A percentile compares a stretch with the other conserved stretches of the same genome.
These are phyloP conservation scores for Peromyscus attwateri DNA, from an alignment of 2,797 vertebrate genomes.

Conservation along the genomic window DNA sequence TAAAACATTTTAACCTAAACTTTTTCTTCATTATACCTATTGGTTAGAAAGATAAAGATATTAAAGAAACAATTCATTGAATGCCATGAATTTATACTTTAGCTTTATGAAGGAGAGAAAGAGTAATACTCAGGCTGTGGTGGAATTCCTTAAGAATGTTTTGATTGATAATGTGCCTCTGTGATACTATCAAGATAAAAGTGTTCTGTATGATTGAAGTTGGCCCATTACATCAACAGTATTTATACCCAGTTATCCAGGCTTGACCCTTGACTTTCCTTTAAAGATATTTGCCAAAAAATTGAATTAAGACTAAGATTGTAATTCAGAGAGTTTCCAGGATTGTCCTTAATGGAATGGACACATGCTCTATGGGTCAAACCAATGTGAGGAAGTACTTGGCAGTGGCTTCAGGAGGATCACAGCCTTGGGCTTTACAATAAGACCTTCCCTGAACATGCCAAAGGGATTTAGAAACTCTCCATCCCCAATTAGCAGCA, in stretches of 20 bases:
- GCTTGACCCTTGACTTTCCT: slow-evolving; percentile 83
- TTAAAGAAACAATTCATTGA: slow-evolving; percentile 77
- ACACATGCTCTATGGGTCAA: slow-evolving; percentile 68
- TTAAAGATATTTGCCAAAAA: slow-evolving; percentile 84
- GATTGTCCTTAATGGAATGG: slow-evolving; percentile 83
- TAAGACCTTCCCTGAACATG: slow-evolving; percentile 26
- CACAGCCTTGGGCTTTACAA: slow-evolving; percentile 33
- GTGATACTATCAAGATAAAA: slow-evolving; percentile 85
- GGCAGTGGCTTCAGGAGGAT: slow-evolving; percentile 66
- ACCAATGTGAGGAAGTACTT: slow-evolving; percentile 78
- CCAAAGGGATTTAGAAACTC: not conserved
- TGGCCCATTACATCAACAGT: slow-evolving; percentile 78
- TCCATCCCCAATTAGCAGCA: not conserved
- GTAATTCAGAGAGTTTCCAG: slow-evolving; percentile 85
- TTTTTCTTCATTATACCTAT: slow-evolving; percentile 66
- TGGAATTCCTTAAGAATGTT: slow-evolving; percentile 82
- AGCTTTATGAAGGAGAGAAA: slow-evolving; percentile 76
- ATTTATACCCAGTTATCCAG: slow-evolving; percentile 85
- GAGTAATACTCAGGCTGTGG: slow-evolving; percentile 83
- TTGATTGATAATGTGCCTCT: slow-evolving; percentile 86
- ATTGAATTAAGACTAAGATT: slow-evolving; percentile 85
- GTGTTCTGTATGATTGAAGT: slow-evolving; percentile 86
- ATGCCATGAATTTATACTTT: slow-evolving; percentile 73
- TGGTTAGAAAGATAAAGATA: slow-evolving; percentile 70
- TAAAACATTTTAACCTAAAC: slow-evolving; percentile 73